Evolutionary conservation across 2,797 vertebrate genomes (phyloP).

Genomic region (Eurystomus glaucurus): DNA sequence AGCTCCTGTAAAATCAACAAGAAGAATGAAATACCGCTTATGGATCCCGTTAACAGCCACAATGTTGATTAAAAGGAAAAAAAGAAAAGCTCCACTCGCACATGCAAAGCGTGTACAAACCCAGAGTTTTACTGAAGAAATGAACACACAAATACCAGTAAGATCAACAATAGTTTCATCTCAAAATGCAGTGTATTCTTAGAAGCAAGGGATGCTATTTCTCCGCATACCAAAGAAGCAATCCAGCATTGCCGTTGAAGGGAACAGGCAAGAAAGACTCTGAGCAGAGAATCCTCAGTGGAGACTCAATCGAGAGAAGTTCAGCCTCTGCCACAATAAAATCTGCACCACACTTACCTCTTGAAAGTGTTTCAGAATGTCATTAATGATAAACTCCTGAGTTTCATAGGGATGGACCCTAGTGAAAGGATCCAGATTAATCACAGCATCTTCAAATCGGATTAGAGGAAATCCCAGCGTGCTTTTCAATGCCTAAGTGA

Average conservation of each 20-base stretch:
- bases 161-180: background rate
- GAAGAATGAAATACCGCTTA: background rate
- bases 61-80: background rate
- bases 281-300: background rate
- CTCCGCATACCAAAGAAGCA: background rate
- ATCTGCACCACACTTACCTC: slow-evolving; percentile 85
- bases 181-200: background rate
- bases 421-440: slow-evolving; percentile 96
- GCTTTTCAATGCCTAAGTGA: slow-evolving; percentile 90
- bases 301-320: background rate
- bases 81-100: background rate
- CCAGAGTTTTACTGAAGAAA: background rate
- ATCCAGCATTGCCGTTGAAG: background rate
- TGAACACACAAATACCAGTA: background rate
- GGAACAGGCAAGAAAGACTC: background rate
- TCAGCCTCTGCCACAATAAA: background rate
- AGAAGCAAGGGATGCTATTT: background rate
- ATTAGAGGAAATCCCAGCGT: slow-evolving; percentile 94
- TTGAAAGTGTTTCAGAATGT: slow-evolving; percentile 96
- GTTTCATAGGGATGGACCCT: slow-evolving; percentile 97
- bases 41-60: background rate
- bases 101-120: background rate
- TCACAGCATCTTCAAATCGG: slow-evolving; percentile 96
- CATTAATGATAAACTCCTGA: slow-evolving; percentile 96
- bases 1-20: slow-evolving; percentile 87